Conservation (phyloP, 2,113 vertebrate genomes). For the Epinephelus cyanopodus region DNA sequence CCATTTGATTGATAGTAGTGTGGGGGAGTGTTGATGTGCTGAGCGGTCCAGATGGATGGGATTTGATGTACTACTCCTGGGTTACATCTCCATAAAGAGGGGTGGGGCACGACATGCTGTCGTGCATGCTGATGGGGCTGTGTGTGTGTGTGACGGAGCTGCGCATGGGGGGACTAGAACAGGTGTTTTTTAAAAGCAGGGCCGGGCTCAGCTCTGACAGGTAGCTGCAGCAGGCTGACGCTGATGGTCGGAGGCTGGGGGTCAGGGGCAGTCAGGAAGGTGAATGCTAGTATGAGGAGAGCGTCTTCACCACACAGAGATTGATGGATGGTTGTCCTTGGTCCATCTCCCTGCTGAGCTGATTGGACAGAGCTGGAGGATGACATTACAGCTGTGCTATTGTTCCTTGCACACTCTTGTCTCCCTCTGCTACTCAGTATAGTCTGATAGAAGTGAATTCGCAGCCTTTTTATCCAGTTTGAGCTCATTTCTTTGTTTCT, state of each 20-base stretch:
- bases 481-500: background rate
- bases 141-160: background rate
- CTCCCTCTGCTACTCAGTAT: background rate
- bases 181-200: constrained; percentile 54
- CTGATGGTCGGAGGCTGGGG: background rate
- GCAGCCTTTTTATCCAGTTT: background rate
- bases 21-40: constrained; percentile 31
- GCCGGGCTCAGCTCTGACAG: constrained; percentile 42
- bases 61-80: constrained; percentile 63
- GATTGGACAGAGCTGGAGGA: constrained; percentile 36
- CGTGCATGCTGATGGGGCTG: constrained; percentile 45
- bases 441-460: background rate
- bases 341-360: constrained; percentile 38
- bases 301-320: constrained; percentile 13
- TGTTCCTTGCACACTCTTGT: background rate
- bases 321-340: constrained; percentile 66
- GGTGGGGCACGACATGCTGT: constrained; percentile 47
- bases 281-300: background rate
- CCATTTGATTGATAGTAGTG: constrained; percentile 50
- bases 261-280: background rate
- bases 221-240: constrained; percentile 42
- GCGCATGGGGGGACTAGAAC: constrained; percentile 5
- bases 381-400: constrained; percentile 22
- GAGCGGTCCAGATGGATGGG: constrained; percentile 73
- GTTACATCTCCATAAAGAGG: constrained; percentile 50